A percentile compares a stretch with the other conserved stretches of the same genome.
These are phyloP conservation scores for Cephalopholis sonnerati DNA, from an alignment of 2,113 vertebrate genomes.

Conservation along the genomic window DNA sequence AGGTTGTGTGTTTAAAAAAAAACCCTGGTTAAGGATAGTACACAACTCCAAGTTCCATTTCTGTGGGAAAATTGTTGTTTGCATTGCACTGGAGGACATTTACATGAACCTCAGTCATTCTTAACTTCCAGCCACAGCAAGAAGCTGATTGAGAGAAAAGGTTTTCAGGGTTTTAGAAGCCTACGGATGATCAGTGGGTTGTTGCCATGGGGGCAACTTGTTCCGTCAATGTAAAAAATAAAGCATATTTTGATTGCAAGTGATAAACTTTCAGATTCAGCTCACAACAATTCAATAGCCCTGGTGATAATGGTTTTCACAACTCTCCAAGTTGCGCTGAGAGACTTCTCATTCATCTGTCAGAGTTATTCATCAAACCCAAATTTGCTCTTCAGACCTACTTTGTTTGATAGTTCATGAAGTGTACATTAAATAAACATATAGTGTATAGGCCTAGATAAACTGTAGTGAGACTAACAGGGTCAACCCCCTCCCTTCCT, in stretches of 20 bases:
- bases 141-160: too few species aligned
- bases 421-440: not conserved
- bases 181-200: too few species aligned
- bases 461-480: not conserved
- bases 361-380: not conserved
- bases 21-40: too few species aligned
- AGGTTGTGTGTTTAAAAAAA: too few species aligned
- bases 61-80: too few species aligned
- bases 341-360: not conserved
- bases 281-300: not conserved
- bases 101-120: too few species aligned
- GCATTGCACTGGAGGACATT: too few species aligned
- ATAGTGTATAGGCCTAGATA: not conserved
- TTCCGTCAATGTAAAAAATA: too few species aligned
- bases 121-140: too few species aligned
- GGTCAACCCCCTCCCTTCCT: not conserved
- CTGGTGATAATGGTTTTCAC: not conserved
- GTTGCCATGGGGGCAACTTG: too few species aligned
- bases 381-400: not conserved
- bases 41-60: too few species aligned
- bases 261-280: not conserved
- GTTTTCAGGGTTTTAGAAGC: too few species aligned
- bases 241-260: not conserved
- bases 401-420: not conserved
- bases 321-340: not conserved